Evolutionary conservation across 2,113 vertebrate genomes (phyloP), one percentile per base, ranked within the genome.

Genomic region (Chaetodon auriga): DNA sequence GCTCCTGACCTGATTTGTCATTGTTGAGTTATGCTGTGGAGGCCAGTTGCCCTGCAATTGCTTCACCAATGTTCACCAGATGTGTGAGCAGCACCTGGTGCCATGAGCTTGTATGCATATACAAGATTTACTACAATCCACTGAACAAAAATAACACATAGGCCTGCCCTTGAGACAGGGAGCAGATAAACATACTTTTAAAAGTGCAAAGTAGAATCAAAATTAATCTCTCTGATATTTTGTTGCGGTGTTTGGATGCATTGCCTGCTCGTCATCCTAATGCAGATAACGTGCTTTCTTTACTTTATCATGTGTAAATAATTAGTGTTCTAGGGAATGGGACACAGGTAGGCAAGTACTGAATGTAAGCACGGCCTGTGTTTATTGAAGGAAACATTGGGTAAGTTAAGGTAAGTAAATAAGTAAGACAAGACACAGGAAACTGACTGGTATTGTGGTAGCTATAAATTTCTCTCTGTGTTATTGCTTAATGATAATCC

Each of bases 221-320:
- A 87, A 90, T 91, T 74, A 91, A 88, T 91, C 85, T 89, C 78
- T 86, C 69, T 89, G 87, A 92, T 87, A 91, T 93, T 92, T 88
- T 62, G 48, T 81, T 55, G 57, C 81, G 71, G 82, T 45, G 2
- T 71, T 43, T n/a, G 77, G 48, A 45, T 64, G 15, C 1, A 53
- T 86, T 92, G 61, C 51, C 48, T 57, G 68, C 70, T 45, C 57
- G 48, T 76, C 41, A n/a, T 43, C 25, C 43, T 53, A 36, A n/a
- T n/a, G n/a, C 38, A 25, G 15, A 41, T 53, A 10, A 36, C 60
- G 36, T 54, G 36, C 62, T 84, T 72, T 87, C 49, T 74, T 82
- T 71, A 61, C 80, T 78, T 79, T 86, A 72, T 89, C 53, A 65
- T 77, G 73, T 78, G 68, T 72, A 85, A 87, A 83, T 85, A 85